These are phyloP conservation scores for Cyrtodaria siliqua DNA, from an alignment of 2,888 invertebrate species.

Conservation along the genomic window DNA sequence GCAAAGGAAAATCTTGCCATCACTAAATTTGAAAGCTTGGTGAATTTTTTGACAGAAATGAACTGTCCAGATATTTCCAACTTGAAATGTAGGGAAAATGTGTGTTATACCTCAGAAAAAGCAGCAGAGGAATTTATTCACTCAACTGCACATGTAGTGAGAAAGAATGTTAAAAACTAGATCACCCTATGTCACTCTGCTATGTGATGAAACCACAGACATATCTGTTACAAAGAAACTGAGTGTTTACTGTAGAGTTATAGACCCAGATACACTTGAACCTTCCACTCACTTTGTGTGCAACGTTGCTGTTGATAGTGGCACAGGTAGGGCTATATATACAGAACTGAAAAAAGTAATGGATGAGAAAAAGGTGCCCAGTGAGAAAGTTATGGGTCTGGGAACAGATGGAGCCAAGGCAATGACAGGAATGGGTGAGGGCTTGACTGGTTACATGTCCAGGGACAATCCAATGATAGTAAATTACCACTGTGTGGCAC, in stretches of 20 bases:
- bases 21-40: slow-evolving; percentile 10
- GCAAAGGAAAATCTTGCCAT: slow-evolving; percentile 11
- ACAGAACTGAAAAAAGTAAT: slow-evolving; percentile 15
- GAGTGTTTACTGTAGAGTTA: slow-evolving; percentile 4
- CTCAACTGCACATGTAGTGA: neutral
- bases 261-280: slow-evolving; percentile 5
- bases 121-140: neutral
- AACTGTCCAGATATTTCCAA: neutral
- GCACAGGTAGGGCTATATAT: neutral
- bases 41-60: slow-evolving; percentile 5
- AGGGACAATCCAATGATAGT: slow-evolving; percentile 10
- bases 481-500: slow-evolving; percentile 24
- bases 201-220: slow-evolving; percentile 18
- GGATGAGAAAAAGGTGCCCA: slow-evolving; percentile 7
- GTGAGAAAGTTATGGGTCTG: slow-evolving; percentile 13
- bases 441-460: slow-evolving; percentile 8
- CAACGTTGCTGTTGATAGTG: slow-evolving; percentile 1
- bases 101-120: neutral
- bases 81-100: neutral
- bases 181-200: slow-evolving; percentile 8
- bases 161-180: slow-evolving; percentile 3
- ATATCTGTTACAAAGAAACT: slow-evolving; percentile 20
- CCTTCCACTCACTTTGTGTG: slow-evolving; percentile 8
- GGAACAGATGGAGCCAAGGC: slow-evolving; percentile 17
- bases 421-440: slow-evolving; percentile 8